These are phyloP conservation scores for Perdita meconis DNA, from an alignment of 2,888 invertebrate species.

Conservation along the genomic window DNA sequence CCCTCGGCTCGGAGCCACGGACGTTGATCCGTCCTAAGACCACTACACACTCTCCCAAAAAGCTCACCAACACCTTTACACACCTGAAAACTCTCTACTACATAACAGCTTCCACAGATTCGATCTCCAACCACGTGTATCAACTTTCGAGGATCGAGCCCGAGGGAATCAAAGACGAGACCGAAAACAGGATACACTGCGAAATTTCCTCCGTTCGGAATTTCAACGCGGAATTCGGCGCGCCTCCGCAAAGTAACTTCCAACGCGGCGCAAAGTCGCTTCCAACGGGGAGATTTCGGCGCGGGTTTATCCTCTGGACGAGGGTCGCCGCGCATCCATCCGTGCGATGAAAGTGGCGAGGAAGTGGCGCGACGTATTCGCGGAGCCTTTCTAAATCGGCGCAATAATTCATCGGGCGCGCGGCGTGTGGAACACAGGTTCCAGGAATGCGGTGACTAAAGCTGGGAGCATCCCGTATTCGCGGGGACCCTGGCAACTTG, in stretches of 20 bases:
- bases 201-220: conserved; percentile 33
- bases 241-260: conserved; percentile 44
- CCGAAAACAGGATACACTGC: not conserved
- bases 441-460: conserved; percentile 75
- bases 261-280: conserved; percentile 28
- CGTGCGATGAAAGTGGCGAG: conserved; percentile 42
- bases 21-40: not conserved
- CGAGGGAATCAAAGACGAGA: not conserved
- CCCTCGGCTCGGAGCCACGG: not conserved
- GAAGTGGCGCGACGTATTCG: conserved; percentile 46
- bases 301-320: too few relatives aligned
- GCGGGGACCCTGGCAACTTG: conserved; percentile 80
- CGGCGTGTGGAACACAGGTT: conserved; percentile 52
- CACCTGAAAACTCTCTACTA: too few relatives aligned
- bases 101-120: too few relatives aligned
- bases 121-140: too few relatives aligned
- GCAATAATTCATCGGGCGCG: conserved; percentile 73
- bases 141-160: too few relatives aligned
- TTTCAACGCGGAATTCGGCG: conserved; percentile 32
- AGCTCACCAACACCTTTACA: too few relatives aligned
- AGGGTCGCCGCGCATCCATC: conserved; percentile 35
- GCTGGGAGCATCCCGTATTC: conserved; percentile 71
- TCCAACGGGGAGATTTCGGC: conserved; percentile 43
- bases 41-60: too few relatives aligned
- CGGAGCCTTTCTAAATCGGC: conserved; percentile 69